Percentiles rank a stretch among this genome's conserved stretches.
Evolutionary conservation across 2,113 vertebrate genomes (phyloP).

Genomic region (Glaucidium brasilianum): DNA sequence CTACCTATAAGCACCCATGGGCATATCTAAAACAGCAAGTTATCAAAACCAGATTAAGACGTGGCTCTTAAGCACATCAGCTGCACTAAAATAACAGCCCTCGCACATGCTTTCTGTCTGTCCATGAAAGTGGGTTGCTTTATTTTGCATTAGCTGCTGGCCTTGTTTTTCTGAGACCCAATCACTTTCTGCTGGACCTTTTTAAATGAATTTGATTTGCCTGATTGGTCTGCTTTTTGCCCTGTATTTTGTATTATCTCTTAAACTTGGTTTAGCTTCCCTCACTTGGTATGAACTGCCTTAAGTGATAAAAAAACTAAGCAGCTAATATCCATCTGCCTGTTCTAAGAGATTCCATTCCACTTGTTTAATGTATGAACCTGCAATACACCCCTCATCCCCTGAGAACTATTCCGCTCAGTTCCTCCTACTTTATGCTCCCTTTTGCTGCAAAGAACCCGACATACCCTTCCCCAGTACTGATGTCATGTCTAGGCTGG

Average conservation of each 20-base stretch:
- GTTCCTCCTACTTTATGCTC: not conserved
- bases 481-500: not conserved
- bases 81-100: not conserved
- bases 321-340: not conserved
- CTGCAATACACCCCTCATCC: not conserved
- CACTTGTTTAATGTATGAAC: not conserved
- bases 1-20: not conserved
- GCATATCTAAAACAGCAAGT: not conserved
- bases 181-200: not conserved
- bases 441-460: not conserved
- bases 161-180: not conserved
- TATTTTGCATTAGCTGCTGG: conserved; percentile 18
- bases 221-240: not conserved
- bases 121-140: not conserved
- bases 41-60: not conserved
- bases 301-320: not conserved
- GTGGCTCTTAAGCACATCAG: not conserved
- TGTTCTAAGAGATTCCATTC: not conserved
- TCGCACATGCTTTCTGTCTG: not conserved
- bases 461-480: not conserved
- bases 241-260: not conserved
- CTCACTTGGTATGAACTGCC: not conserved
- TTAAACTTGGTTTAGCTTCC: not conserved
- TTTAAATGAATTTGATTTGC: not conserved
- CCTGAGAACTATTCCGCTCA: not conserved